Evolutionary conservation across 2,888 invertebrate genomes (phyloP).

Genomic region (Phania funesta): DNA sequence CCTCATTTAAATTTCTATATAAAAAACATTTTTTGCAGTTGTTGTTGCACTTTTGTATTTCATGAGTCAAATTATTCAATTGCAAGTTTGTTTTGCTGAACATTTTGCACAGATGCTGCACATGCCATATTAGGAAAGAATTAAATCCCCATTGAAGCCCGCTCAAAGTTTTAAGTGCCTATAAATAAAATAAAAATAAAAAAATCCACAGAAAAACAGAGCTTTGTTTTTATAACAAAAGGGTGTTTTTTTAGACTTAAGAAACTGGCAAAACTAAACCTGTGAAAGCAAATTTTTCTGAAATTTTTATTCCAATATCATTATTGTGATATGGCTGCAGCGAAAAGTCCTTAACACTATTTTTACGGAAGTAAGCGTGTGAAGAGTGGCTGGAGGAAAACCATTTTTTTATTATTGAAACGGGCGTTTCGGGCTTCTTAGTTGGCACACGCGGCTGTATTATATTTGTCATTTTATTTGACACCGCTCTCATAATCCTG

Average conservation of each 20-base stretch:
- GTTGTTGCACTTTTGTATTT: conserved; percentile 38
- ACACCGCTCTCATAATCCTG: no score
- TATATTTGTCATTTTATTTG: no score
- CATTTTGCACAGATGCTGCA: conserved; percentile 61
- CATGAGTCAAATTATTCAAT: conserved; percentile 56
- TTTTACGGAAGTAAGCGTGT: no score
- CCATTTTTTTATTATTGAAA: no score
- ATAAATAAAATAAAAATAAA: not conserved
- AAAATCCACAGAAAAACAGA: not conserved
- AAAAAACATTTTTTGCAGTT: not conserved
- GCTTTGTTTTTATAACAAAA: not conserved
- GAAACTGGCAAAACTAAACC: not conserved
- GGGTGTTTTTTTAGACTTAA: not conserved
- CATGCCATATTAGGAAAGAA: conserved; percentile 49
- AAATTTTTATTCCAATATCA: no score
- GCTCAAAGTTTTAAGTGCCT: conserved; percentile 32
- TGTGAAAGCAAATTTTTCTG: no score
- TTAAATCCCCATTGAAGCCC: conserved; percentile 49
- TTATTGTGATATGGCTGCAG: no score
- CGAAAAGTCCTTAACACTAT: no score
- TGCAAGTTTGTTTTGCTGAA: conserved; percentile 44
- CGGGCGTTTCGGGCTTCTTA: no score
- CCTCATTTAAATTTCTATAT: conserved; percentile 17
- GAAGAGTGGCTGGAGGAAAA: no score
- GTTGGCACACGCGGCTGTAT: no score